These are phyloP conservation scores for Myrmophylax atrothorax DNA, from an alignment of 2,113 vertebrate genomes.

Conservation along the genomic window DNA sequence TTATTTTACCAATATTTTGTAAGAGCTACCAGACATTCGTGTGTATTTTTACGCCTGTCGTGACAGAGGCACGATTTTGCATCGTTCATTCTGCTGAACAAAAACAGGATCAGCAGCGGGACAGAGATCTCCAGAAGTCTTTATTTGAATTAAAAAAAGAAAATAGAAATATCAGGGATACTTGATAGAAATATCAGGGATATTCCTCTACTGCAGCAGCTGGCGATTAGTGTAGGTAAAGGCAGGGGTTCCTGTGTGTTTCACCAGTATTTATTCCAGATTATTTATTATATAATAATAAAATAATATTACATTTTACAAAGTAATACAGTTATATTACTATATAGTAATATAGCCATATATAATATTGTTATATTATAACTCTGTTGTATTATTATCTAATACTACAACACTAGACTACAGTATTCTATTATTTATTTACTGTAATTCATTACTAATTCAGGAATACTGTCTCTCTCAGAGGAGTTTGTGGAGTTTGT, in stretches of 20 bases:
- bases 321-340: background rate
- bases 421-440: no score
- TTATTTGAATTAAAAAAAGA: background rate
- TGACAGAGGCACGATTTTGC: accelerated
- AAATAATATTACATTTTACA: no score
- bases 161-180: background rate
- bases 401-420: background rate
- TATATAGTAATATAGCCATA: background rate
- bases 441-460: background rate
- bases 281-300: background rate
- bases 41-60: accelerated
- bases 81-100: background rate
- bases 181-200: background rate
- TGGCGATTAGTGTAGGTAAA: background rate
- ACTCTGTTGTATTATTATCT: background rate
- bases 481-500: background rate
- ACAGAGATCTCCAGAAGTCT: background rate
- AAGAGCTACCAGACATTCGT: background rate
- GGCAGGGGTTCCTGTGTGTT: accelerated
- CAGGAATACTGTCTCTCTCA: background rate
- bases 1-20: accelerated
- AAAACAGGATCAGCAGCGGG: accelerated
- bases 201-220: no score
- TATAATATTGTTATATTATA: background rate
- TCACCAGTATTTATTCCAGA: background rate